Base-by-base conservation (phyloP, 2,797 vertebrate genomes). In the Thunnus albacares region DNA sequence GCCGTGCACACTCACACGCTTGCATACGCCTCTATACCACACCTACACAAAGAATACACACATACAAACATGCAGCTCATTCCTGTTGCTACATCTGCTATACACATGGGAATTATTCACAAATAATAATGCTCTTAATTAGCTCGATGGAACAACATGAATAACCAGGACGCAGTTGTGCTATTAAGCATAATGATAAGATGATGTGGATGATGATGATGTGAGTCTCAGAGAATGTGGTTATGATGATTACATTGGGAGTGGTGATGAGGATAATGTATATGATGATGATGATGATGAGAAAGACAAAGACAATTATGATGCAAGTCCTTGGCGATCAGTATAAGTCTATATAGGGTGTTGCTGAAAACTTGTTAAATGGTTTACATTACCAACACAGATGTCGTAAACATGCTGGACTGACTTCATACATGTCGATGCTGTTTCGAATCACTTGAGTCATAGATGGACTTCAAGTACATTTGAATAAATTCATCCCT, bases 41-140 rank as follows among this genome's bases (percentile, higher is more conserved):
- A 35, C 33, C 15, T 24, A 7, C 43, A 30, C 18, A 63, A 7
- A 52, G 2, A 10, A 66, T 24, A 82, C 67, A 45, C 8, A 6
- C 17, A 80, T n/a, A 18, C 55, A 67, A 22, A 57, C 24, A 41
- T 22, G 17, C 26, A n/a, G 3, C 62, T 60, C 62, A 15, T 7
- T 57, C 24, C 14, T 64, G 59, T 30, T 28, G 41, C 9, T 72
- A 41, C 87, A 88, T 83, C 86, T 91, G 90, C 61, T 26, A 22
- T 14, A 38, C 91, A 93, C 70, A 75, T 86, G 88, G 0, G 47
- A 5, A 73, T 77, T 71, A 73, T 65, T 63, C 38, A 53, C 43
- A 61, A 41, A 67, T 67, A 2, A 65, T 65, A 15, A 63, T 60
- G 82, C 47, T 77, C 75, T 73, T 89, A 72, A 89, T 87, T 59